Conservation (phyloP, 2,888 invertebrate genomes). For the Sinopyrophorus schimmeli region DNA sequence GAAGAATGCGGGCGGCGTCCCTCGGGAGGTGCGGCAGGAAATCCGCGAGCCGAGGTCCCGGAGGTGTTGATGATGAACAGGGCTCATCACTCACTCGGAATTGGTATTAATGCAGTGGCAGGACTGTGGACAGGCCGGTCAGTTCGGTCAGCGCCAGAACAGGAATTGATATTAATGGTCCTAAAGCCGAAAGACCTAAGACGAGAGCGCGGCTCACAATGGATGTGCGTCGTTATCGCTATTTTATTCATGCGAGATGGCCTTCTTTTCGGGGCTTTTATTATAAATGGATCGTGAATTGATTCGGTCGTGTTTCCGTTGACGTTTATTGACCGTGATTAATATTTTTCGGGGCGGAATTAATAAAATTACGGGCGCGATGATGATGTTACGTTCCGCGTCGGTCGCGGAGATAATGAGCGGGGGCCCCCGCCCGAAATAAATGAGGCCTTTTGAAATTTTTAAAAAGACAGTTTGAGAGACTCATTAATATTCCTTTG, state of each 20-base stretch:
- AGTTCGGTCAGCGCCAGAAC: conserved; percentile 47
- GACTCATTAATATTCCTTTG: too few species aligned
- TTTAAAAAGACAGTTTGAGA: too few species aligned
- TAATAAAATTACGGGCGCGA: conserved; percentile 24
- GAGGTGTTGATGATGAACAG: conserved; percentile 56
- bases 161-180: conserved; percentile 56
- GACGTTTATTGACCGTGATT: conserved; percentile 50
- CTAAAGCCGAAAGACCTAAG: conserved; percentile 47
- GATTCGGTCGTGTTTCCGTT: conserved; percentile 45
- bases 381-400: conserved; percentile 17
- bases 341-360: conserved; percentile 42
- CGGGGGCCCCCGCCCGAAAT: too few species aligned
- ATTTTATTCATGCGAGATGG: conserved; percentile 55
- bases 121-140: conserved; percentile 51
- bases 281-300: conserved; percentile 54
- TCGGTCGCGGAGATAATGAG: too few species aligned
- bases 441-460: too few species aligned
- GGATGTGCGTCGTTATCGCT: conserved; percentile 51
- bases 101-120: conserved; percentile 57
- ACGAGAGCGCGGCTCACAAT: conserved; percentile 49
- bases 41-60: conserved; percentile 48
- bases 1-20: conserved; percentile 39
- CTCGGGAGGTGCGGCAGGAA: conserved; percentile 48
- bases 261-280: conserved; percentile 50
- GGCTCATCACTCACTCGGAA: conserved; percentile 55